Evolutionary conservation across 2,113 vertebrate genomes (phyloP).

Genomic region (Silurus asotus): DNA sequence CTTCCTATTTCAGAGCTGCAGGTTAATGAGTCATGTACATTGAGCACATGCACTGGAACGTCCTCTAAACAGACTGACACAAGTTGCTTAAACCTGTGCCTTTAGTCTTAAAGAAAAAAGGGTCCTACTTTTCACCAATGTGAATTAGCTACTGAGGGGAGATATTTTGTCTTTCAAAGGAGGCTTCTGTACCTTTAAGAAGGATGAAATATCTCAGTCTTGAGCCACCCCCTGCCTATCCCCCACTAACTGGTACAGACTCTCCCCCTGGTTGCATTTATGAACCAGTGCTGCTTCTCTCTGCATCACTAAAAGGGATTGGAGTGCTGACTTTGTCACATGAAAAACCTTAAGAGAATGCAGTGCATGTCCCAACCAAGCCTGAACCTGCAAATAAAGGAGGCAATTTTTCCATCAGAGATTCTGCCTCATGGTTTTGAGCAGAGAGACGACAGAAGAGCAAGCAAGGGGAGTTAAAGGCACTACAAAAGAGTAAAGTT

Average conservation of each 20-base stretch:
- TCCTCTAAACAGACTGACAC: conserved; percentile 79
- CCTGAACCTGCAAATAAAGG: conserved; percentile 37
- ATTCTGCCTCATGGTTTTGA: not conserved
- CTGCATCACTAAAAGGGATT: conserved; percentile 71
- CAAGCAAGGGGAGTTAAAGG: conserved; percentile 44
- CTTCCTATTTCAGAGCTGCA: conserved; percentile 68
- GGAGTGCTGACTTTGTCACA: conserved; percentile 57
- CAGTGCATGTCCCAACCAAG: conserved; percentile 15
- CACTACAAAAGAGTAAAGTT: conserved; percentile 1
- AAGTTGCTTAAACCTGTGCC: conserved; percentile 71
- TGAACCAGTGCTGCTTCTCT: conserved; percentile 74
- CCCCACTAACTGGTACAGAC: conserved; percentile 70
- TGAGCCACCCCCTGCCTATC: conserved; percentile 51
- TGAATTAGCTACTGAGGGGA: not conserved
- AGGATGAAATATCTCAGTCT: conserved; percentile 31
- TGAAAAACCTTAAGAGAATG: not conserved
- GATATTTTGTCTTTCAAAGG: not conserved
- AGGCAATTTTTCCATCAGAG: conserved; percentile 40
- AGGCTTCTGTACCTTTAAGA: conserved; percentile 54
- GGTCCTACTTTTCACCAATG: not conserved
- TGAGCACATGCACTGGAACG: conserved; percentile 68
- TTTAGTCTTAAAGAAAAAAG: conserved; percentile 69
- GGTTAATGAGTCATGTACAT: conserved; percentile 78
- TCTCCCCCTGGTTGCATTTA: conserved; percentile 73
- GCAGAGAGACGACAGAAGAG: conserved; percentile 23